A percentile compares a stretch with the other conserved stretches of the same genome.
Evolutionary conservation across 2,888 invertebrate species (phyloP).

Genomic region (Drosophila sordidapex): DNA sequence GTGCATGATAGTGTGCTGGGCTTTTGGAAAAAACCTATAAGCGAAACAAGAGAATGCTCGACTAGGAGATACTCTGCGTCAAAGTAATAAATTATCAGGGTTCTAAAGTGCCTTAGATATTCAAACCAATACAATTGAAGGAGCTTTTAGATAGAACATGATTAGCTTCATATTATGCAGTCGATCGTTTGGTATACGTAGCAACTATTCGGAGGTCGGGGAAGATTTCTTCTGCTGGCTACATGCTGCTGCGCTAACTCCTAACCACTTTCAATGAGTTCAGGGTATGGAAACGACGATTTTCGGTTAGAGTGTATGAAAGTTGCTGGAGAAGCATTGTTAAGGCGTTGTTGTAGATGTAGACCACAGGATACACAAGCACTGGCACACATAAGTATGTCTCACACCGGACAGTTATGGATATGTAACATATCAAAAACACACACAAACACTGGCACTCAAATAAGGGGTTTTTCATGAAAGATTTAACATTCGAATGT

Average conservation of each 20-base stretch:
- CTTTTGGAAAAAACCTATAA: conserved; percentile 38
- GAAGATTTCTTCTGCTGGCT: not conserved
- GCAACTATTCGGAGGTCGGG: accelerated
- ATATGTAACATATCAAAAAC: conserved; percentile 49
- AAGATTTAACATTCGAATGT: conserved; percentile 85
- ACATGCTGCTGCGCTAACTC: not conserved
- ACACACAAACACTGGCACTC: conserved; percentile 30
- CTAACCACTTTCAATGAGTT: not conserved
- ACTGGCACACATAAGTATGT: conserved; percentile 24
- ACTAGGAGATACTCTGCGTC: not conserved
- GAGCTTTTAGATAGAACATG: not conserved
- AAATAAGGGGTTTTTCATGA: conserved; percentile 81
- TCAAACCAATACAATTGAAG: not conserved
- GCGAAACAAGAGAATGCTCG: conserved; percentile 11
- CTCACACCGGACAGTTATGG: conserved; percentile 55
- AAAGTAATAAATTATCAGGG: not conserved
- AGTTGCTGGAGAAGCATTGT: conserved; percentile 66
- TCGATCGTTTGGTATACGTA: not conserved
- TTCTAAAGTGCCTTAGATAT: not conserved
- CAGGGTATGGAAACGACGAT: conserved; percentile 20
- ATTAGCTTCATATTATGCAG: not conserved
- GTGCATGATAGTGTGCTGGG: conserved; percentile 58
- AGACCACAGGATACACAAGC: conserved; percentile 62
- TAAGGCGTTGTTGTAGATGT: conserved; percentile 58
- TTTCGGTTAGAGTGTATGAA: conserved; percentile 51